Percentiles rank a stretch among this genome's conserved stretches.
Conservation (phyloP, 30 jellyfish, hydroid and myxozoan genomes). For the Calvadosia cruxmelitensis region DNA sequence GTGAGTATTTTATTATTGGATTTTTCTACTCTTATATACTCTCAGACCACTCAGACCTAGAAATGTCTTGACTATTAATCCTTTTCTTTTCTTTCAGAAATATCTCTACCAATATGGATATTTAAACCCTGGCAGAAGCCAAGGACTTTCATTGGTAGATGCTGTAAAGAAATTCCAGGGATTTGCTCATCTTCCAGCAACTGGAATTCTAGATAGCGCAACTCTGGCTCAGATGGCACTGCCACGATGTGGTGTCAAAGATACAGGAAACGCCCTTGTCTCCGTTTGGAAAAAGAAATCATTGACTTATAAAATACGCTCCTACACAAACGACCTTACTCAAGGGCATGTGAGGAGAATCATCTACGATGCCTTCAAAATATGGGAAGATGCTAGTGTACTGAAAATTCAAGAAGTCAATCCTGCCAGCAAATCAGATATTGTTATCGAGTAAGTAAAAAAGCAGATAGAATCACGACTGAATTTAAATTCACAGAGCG, state of each 20-base stretch:
- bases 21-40: too few relatives aligned
- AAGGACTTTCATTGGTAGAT: neutral
- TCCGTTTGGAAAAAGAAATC: constrained; percentile 7
- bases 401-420: constrained; percentile 13
- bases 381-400: constrained; percentile 28
- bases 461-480: too few relatives aligned
- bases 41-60: too few relatives aligned
- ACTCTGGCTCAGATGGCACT: constrained; percentile 20
- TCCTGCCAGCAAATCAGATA: constrained; percentile 6
- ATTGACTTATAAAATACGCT: constrained; percentile 17
- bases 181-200: constrained; percentile 27
- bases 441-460: neutral
- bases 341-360: constrained; percentile 10
- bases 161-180: constrained; percentile 24
- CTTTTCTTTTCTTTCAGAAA: constrained; percentile 1
- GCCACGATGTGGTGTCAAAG: constrained; percentile 54
- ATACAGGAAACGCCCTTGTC: neutral
- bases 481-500: too few relatives aligned
- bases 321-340: constrained; percentile 20
- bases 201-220: constrained; percentile 28
- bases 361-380: constrained; percentile 16
- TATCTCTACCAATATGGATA: constrained; percentile 30
- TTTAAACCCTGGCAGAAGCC: neutral
- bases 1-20: too few relatives aligned
- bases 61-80: neutral